These are phyloP conservation scores for Heterocephalus glaber DNA, from an alignment of 2,113 vertebrate species.

Conservation along the genomic window DNA sequence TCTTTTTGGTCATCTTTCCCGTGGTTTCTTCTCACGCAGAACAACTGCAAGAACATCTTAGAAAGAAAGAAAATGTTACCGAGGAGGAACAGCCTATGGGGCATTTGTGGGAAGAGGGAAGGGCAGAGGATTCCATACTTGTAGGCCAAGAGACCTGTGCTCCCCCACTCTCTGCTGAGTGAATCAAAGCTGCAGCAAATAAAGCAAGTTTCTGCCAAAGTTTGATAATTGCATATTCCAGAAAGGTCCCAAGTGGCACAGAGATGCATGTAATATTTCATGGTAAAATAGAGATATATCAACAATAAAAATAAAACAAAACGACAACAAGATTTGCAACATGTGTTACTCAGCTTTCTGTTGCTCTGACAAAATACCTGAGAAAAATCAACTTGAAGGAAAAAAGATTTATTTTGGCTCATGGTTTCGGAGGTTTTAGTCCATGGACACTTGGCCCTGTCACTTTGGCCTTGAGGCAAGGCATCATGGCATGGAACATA, in stretches of 20 bases:
- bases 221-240: neutral
- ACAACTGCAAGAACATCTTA: neutral
- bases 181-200: neutral
- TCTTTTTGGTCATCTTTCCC: neutral
- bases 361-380: neutral
- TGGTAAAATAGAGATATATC: neutral
- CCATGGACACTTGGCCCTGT: neutral
- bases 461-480: neutral
- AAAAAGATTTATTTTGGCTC: neutral
- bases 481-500: too few species aligned
- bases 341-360: neutral
- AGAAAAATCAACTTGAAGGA: neutral
- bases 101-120: neutral
- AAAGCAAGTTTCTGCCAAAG: neutral
- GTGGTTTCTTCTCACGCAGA: neutral
- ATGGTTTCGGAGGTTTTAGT: neutral
- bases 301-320: conserved; percentile 11
- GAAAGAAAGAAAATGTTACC: neutral
- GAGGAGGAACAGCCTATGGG: neutral
- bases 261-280: neutral
- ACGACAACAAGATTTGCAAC: neutral
- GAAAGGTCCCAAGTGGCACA: neutral
- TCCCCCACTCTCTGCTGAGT: too few species aligned
- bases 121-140: neutral
- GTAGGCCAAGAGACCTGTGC: neutral